phyloP scores from a whole-genome alignment of 1,140 invertebrate species.

The Danaus melanippus region DNA sequence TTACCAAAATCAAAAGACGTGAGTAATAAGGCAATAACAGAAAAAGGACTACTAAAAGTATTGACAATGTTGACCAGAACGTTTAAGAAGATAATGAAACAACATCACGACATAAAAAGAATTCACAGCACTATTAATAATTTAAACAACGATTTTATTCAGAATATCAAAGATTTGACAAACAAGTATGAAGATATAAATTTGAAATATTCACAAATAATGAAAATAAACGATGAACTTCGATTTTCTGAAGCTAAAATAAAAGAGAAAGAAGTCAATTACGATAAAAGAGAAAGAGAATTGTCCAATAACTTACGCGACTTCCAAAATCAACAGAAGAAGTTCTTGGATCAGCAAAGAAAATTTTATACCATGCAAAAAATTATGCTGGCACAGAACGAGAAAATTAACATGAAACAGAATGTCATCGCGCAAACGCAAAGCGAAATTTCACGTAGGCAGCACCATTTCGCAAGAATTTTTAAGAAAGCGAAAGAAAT shows the following conservation, averaged over 20 bases:
- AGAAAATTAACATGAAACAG: constrained; percentile 55
- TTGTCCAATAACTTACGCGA: constrained; percentile 44
- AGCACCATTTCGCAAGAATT: constrained; percentile 51
- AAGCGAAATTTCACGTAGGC: constrained; percentile 48
- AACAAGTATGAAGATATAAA: constrained; percentile 49
- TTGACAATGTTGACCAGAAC: constrained; percentile 54
- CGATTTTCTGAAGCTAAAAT: constrained; percentile 34
- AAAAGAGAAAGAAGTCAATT: constrained; percentile 31
- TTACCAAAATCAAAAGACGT: constrained; percentile 30
- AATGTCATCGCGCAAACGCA: constrained; percentile 50
- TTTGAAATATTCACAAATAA: constrained; percentile 35
- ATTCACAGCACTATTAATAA: constrained; percentile 37
- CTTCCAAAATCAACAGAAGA: constrained; percentile 56
- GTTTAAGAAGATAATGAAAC: constrained; percentile 59
- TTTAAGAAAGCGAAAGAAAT: constrained; percentile 52
- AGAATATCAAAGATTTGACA: constrained; percentile 33
- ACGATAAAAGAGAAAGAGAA: constrained; percentile 36
- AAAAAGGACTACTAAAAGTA: constrained; percentile 53
- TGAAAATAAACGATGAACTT: constrained; percentile 38
- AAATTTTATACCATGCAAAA: constrained; percentile 58
- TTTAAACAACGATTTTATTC: constrained; percentile 42
- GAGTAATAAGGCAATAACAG: constrained; percentile 35
- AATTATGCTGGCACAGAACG: constrained; percentile 51
- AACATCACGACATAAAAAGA: constrained; percentile 51
- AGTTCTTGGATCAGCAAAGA: constrained; percentile 51